phyloP scores from a whole-genome alignment of 2,797 vertebrate species.

The Malacoctenus gilli region DNA sequence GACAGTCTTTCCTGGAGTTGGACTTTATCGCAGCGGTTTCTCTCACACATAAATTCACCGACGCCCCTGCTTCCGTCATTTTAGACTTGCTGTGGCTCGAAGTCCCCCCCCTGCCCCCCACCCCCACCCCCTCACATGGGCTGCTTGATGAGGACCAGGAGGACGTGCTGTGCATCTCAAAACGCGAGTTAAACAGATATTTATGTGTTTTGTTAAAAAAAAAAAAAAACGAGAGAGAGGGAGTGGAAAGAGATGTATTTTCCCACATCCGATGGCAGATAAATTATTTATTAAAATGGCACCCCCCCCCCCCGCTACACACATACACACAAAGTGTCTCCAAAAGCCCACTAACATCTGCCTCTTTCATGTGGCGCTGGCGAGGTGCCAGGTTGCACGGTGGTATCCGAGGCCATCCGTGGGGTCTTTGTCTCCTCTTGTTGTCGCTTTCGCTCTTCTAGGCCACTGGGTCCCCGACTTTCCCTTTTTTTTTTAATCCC shows the following conservation, averaged over 20 bases:
- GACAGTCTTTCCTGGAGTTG: slow-evolving; percentile 66
- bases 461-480: slow-evolving; percentile 39
- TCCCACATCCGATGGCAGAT: slow-evolving; percentile 62
- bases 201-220: slow-evolving; percentile 66
- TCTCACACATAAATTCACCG: slow-evolving; percentile 22
- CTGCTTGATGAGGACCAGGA: slow-evolving; percentile 44
- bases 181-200: slow-evolving; percentile 63
- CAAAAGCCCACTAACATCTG: slow-evolving; percentile 71
- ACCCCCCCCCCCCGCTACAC: slow-evolving; percentile 14
- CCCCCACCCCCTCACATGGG: slow-evolving; percentile 20
- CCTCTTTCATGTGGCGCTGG: slow-evolving; percentile 75
- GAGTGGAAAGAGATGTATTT: slow-evolving; percentile 61
- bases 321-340: too few relatives aligned
- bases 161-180: slow-evolving; percentile 58
- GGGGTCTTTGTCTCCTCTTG: slow-evolving; percentile 51
- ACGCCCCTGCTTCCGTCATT: slow-evolving; percentile 13
- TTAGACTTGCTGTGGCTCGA: slow-evolving; percentile 21
- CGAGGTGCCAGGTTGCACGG: slow-evolving; percentile 65
- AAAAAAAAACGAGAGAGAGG: background rate
- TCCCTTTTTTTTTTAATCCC: slow-evolving; percentile 5
- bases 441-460: slow-evolving; percentile 62
- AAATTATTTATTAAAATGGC: slow-evolving; percentile 75
- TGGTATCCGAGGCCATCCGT: slow-evolving; percentile 59
- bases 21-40: slow-evolving; percentile 57
- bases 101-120: slow-evolving; percentile 8